Evolutionary conservation across 2,888 invertebrate genomes (phyloP).

Genomic region (Druceiella hillmani): DNA sequence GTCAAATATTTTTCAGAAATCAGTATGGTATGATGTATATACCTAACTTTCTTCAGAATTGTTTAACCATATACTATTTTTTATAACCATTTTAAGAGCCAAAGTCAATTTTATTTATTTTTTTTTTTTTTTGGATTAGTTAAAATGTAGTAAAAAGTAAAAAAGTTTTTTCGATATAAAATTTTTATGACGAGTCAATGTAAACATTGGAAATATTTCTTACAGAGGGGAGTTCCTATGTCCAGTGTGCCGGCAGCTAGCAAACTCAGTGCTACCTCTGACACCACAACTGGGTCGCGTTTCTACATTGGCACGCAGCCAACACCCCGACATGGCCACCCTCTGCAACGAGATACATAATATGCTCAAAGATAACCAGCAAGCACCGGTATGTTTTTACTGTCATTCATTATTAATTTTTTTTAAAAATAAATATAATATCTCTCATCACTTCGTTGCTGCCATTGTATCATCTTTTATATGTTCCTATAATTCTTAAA

Average conservation of each 20-base stretch:
- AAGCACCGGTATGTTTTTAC: constrained; percentile 53
- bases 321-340: constrained; percentile 32
- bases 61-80: no score
- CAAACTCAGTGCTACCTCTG: constrained; percentile 84
- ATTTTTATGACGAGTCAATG: constrained; percentile 4
- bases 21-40: no score
- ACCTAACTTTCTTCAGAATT: no score
- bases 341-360: constrained; percentile 44
- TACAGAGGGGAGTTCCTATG: constrained; percentile 85
- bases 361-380: constrained; percentile 63
- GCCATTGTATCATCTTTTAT: neutral
- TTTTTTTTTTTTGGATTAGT: no score
- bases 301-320: constrained; percentile 18
- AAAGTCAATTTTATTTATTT: no score
- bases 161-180: no score
- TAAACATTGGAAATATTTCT: constrained; percentile 13
- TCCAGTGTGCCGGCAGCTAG: constrained; percentile 89
- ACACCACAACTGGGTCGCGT: constrained; percentile 62
- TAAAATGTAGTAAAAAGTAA: no score
- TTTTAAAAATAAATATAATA: constrained; percentile 10
- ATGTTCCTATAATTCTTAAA: no score
- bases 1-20: no score
- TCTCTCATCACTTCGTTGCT: constrained; percentile 5
- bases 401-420: constrained; percentile 12
- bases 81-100: no score